phyloP scores from a whole-genome alignment of 2,888 invertebrate species.

The Atethmia centrago region DNA sequence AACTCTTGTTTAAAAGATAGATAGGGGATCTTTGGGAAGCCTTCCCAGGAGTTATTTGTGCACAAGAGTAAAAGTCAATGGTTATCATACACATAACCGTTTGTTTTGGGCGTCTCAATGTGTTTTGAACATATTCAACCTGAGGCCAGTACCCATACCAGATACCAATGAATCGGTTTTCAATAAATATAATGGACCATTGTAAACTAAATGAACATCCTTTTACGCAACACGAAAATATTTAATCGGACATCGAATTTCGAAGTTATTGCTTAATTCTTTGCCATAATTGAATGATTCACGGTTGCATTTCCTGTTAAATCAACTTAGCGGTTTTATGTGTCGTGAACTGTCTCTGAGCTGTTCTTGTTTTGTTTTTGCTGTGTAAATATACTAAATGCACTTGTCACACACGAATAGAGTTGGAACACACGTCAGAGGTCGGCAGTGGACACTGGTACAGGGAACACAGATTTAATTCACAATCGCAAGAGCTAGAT shows the following conservation, averaged over 20 bases:
- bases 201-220: conserved; percentile 43
- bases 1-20: background rate
- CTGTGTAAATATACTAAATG: conserved; percentile 89
- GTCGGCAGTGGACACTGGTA: conserved; percentile 91
- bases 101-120: conserved; percentile 39
- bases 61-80: background rate
- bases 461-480: conserved; percentile 92
- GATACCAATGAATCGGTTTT: conserved; percentile 45
- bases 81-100: background rate
- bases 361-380: conserved; percentile 86
- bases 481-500: conserved; percentile 91
- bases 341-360: conserved; percentile 73
- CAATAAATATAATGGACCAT: conserved; percentile 55
- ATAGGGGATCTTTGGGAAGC: background rate
- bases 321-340: conserved; percentile 30
- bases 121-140: conserved; percentile 20
- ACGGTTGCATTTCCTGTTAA: conserved; percentile 41
- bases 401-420: conserved; percentile 88
- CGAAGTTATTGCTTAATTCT: conserved; percentile 52
- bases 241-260: conserved; percentile 41
- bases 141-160: conserved; percentile 15
- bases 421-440: conserved; percentile 90
- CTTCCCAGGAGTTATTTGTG: background rate
- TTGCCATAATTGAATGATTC: conserved; percentile 50
- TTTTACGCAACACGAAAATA: conserved; percentile 58